Conservation (phyloP, 2,888 invertebrate species). For the Yponomeuta evonymella region DNA sequence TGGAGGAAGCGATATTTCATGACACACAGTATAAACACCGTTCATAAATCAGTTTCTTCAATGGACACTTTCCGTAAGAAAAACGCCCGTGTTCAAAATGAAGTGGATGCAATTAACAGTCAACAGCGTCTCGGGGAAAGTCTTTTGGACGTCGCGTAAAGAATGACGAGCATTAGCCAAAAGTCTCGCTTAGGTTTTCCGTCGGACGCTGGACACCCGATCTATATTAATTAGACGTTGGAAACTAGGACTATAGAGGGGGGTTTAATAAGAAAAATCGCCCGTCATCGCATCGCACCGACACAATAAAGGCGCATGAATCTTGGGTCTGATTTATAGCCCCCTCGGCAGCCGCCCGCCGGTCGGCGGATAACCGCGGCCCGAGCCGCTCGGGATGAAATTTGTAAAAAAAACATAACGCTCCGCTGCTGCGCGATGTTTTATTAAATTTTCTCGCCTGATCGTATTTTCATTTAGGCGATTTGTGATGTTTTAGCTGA, state of each 20-base stretch:
- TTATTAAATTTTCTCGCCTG: constrained; percentile 4
- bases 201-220: constrained; percentile 15
- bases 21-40: background rate
- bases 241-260: constrained; percentile 8
- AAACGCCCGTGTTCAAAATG: background rate
- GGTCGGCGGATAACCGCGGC: constrained; percentile 4
- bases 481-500: background rate
- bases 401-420: constrained; percentile 13
- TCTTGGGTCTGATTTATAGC: constrained; percentile 25
- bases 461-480: background rate
- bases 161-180: background rate
- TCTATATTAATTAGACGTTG: constrained; percentile 13
- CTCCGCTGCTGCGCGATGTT: constrained; percentile 12
- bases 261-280: constrained; percentile 19
- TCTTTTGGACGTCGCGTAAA: background rate
- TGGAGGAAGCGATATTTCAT: background rate
- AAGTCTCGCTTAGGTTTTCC: constrained; percentile 8
- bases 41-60: background rate
- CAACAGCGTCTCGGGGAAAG: background rate
- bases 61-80: background rate
- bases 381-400: constrained; percentile 3
- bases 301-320: constrained; percentile 20
- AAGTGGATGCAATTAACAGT: background rate
- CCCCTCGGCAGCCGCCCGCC: constrained; percentile 14
- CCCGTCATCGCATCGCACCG: constrained; percentile 18